These are phyloP conservation scores for Gastrophysa polygoni DNA, from an alignment of 2,888 invertebrate species.

Conservation along the genomic window DNA sequence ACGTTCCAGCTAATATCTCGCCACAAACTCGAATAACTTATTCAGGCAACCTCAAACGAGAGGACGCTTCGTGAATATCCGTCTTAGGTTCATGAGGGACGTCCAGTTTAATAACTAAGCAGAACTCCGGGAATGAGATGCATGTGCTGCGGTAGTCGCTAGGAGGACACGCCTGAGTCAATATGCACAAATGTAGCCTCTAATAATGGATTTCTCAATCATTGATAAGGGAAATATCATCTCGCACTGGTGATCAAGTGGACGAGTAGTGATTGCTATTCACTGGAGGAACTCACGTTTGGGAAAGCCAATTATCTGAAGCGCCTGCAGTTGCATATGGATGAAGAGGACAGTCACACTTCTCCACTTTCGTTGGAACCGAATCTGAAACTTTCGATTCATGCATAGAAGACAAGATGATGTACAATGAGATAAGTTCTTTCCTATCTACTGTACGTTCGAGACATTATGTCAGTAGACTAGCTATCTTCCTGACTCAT, in stretches of 20 bases:
- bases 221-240: background rate
- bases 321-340: no score
- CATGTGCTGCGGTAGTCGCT: constrained; percentile 2
- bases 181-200: constrained; percentile 14
- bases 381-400: no score
- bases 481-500: no score
- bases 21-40: constrained; percentile 23
- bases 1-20: constrained; percentile 18
- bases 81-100: constrained; percentile 13
- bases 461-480: no score
- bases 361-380: no score
- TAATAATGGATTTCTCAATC: constrained; percentile 11
- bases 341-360: no score
- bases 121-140: constrained; percentile 25
- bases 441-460: no score
- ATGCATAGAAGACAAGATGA: no score
- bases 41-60: constrained; percentile 22
- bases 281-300: no score
- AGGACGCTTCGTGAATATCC: constrained; percentile 23
- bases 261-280: no score
- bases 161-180: background rate
- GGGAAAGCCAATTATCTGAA: no score
- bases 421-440: no score
- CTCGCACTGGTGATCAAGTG: background rate
- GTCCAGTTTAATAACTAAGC: constrained; percentile 31